Evolutionary conservation across 1,140 invertebrate genomes (phyloP), one percentile per base, ranked within the genome.

Genomic region (Cecropterus lyciades): DNA sequence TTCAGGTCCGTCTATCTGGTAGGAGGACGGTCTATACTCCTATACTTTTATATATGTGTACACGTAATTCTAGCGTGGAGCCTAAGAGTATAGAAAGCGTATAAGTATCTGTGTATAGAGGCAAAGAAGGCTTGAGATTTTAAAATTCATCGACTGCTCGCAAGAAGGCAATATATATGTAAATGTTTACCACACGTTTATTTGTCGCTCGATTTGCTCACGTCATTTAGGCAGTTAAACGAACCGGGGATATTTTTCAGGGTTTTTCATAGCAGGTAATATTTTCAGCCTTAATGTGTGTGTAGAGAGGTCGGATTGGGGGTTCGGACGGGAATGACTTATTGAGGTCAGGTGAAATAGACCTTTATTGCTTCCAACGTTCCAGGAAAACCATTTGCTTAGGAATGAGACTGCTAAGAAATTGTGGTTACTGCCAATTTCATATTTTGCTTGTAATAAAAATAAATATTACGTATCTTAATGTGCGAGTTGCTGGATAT

Each of bases 211-310:
- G 64, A 69, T 69, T 69, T 69, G 64, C 67, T 62, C 56, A 13
- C 55, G 67, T 69, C 67, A 69, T 69, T 69, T 65, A 65, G 62
- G 62, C 62, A 59, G 67, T 69, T 69, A 52, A 69, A 69, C 67
- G 67, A 69, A 69, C 67, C 65, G 62, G 30, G 53, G 30, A 64
- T 43, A 62, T 62, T 62, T 62, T 37, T 49, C 57, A 62, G 57
- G 57, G 57, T 48, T 49, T 62, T 62, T 62, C 46, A 33, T 48
- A 62, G 27, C 60, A 65, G 67, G 67, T 69, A 69, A 69, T 69
- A 65, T 69, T 65, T 64, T 63, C 11, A 27, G 46, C 24, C 9
- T 16, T 48, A 60, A 60, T 60, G 56, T 48, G 56, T 17, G 27
- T 11, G 56, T 48, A 16, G 56, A 60, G 45, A 60, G 56, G 56